These are phyloP conservation scores for Trachelus iudaicus DNA, from an alignment of 2,888 invertebrate species.

Conservation along the genomic window DNA sequence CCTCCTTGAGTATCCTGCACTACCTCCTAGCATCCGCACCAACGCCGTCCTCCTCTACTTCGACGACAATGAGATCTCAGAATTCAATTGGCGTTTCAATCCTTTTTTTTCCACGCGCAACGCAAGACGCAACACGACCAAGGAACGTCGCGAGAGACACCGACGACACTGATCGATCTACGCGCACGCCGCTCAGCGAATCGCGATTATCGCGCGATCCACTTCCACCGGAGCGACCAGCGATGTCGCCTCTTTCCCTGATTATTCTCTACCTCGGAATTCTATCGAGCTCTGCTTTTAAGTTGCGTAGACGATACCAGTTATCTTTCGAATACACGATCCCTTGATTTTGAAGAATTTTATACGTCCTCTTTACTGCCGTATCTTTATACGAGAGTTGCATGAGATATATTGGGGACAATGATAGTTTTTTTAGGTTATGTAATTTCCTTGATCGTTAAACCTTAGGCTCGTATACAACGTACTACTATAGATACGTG, in stretches of 20 bases:
- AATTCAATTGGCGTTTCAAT: background rate
- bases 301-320: background rate
- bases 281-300: background rate
- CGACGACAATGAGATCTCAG: background rate
- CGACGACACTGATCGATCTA: slow-evolving; percentile 6
- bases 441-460: background rate
- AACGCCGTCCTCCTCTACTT: background rate
- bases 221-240: background rate
- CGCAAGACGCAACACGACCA: background rate
- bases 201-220: background rate
- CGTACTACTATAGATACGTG: background rate
- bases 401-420: background rate
- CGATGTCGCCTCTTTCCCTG: background rate
- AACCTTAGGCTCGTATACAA: background rate
- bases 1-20: background rate
- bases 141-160: background rate
- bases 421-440: background rate
- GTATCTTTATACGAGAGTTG: background rate
- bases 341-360: background rate
- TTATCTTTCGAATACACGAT: background rate
- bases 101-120: slow-evolving; percentile 1
- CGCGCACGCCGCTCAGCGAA: background rate
- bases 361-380: background rate
- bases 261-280: background rate
- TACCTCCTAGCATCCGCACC: background rate